A percentile compares a stretch with the other conserved stretches of the same genome.
Conservation (phyloP, 2,113 vertebrate genomes). For the Thermophis baileyi region DNA sequence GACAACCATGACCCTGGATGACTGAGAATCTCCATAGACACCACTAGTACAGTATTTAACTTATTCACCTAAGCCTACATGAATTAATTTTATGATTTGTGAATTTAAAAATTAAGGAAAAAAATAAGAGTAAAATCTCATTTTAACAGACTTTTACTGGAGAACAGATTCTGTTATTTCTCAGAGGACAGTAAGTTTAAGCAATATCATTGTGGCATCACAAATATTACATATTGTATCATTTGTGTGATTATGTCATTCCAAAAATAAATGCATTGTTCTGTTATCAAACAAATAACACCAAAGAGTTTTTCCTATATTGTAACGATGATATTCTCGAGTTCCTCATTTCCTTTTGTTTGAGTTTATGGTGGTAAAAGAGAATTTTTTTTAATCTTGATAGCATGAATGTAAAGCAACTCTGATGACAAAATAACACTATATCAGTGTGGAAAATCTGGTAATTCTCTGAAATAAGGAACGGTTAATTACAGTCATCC, state of each 20-base stretch:
- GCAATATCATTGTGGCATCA: neutral
- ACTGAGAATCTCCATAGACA: too few species aligned
- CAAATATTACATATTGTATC: neutral
- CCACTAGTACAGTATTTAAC: neutral
- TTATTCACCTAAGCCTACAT: neutral
- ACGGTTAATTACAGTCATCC: neutral
- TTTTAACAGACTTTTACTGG: neutral
- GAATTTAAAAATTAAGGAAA: neutral
- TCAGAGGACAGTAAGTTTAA: neutral
- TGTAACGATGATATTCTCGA: neutral
- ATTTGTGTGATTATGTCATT: neutral
- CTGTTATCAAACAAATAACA: neutral
- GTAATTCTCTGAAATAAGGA: neutral
- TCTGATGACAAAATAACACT: neutral
- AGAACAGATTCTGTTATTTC: neutral
- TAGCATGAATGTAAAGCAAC: neutral
- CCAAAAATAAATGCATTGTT: neutral
- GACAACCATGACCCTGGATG: too few species aligned
- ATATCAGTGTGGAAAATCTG: conserved; percentile 3
- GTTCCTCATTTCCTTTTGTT: neutral
- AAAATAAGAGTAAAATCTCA: neutral
- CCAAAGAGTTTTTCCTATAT: neutral
- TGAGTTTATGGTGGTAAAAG: neutral
- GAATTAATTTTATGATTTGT: neutral
- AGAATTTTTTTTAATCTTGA: neutral